Evolutionary conservation across 2,888 invertebrate species (phyloP), one percentile per base, ranked within the genome.

Genomic region (Eulithis testata): DNA sequence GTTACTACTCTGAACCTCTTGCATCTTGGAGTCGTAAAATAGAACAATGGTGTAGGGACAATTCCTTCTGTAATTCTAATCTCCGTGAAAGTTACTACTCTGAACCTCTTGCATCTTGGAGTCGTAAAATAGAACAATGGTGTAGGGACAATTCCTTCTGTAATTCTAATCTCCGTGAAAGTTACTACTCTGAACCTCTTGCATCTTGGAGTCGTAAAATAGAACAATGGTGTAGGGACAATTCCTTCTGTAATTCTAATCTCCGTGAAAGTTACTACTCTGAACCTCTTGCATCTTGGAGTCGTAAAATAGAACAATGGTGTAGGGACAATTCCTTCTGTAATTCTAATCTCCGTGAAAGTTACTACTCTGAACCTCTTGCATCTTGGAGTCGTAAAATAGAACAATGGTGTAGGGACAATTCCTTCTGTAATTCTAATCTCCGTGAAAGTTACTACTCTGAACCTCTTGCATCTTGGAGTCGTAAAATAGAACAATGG

Each of bases 71-170:
- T 47, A 53, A 12, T 36, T 51, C 37, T 58, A 49, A 68, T 66
- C 68, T 66, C 47, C 44, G 63, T 62, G 68, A 67, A 67, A 67
- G 67, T 64, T 55, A 62, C 61, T 43, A 14, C 57, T 69, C 54
- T 8, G 12, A 62, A 66, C 61, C 53, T 45, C 45, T 56, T 36
- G 51, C 50, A 49, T 50, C 59, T 49, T n/a, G 12, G 31, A 37
- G 36, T 14, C 51, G 50, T 45, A 43, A 51, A 50, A 8, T 36
- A 21, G 21, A 21, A 21, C 21, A 21, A 21, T 21, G 21, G 21
- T 21, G 49, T 11, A 11, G 45, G n/a, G 12, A 31, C 31, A 43
- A 27, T 55, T 44, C 11, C 40, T 27, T 11, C 47, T 31, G 31
- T 47, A 53, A 12, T 36, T 51, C 37, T 58, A 49, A 68, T 66